Evolutionary conservation across 1,140 invertebrate species (phyloP), one percentile per base, ranked within the genome.

Genomic region (Caenorhabditis latens): DNA sequence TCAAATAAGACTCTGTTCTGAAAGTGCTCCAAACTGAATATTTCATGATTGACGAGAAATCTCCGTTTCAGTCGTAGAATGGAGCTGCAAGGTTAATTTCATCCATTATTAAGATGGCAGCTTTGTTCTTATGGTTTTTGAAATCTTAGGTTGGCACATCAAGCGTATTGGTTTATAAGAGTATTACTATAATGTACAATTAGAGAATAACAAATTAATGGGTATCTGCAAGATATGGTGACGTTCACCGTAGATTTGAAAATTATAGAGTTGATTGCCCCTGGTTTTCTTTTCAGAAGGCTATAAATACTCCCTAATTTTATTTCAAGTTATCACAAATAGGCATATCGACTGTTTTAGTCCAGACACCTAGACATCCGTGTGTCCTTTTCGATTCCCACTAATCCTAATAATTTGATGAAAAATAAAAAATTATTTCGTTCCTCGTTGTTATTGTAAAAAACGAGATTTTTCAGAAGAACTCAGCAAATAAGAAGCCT

Each of bases 31-130:
- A 5, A 46, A 24, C 61, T 71, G 40, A 71, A 67, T 71, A 16
- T 46, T 71, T 71, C 42, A 71, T 71, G 65, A 71, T 71, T 71
- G 43, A 71, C 42, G 65, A 48, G 4, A 16, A 14, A 46, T 71
- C 46, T 42, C 42, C 24, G 13, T 43, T 71, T 71, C 65, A 71
- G n/a, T 40, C 61, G 40, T 32, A 32, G 42, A 43, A 46, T 46
- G 21, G 16, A 71, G 65, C 65, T 46, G 42, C 65, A 71, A 48
- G 40, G n/a, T 71, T 46, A n/a, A 48, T 46, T 71, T 71, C 11
- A 46, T 71, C 46, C 16, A 71, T 71, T n/a, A 46, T 71, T 14
- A n/a, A n/a, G n/a, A n/a, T n/a, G n/a, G n/a, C n/a, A n/a, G n/a
- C n/a, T n/a, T n/a, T n/a, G n/a, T n/a, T n/a, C n/a, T n/a, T n/a